phyloP scores from a whole-genome alignment of 2,113 vertebrate genomes.

The Strigops habroptila region DNA sequence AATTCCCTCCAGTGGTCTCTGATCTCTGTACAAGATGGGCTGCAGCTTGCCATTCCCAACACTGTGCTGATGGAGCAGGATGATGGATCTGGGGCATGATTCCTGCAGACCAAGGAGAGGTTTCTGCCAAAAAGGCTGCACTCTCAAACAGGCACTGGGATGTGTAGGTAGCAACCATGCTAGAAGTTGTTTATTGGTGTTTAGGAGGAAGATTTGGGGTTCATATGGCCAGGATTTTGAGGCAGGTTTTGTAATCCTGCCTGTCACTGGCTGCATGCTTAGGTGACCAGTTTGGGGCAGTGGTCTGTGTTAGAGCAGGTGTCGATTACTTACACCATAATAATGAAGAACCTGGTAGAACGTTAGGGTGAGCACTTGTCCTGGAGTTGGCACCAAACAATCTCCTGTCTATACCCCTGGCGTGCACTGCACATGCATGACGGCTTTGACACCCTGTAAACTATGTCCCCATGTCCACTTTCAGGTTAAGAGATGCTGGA shows the following conservation, averaged over 20 bases:
- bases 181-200: background rate
- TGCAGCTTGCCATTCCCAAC: background rate
- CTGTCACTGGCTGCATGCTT: background rate
- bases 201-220: background rate
- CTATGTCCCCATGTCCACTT: fast-evolving
- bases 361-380: background rate
- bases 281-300: background rate
- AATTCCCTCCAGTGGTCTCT: background rate
- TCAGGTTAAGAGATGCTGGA: background rate
- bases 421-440: background rate
- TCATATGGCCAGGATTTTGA: background rate
- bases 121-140: background rate
- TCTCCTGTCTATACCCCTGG: background rate
- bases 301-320: background rate
- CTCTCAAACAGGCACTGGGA: background rate
- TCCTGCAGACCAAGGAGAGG: background rate
- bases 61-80: background rate
- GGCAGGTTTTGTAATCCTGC: background rate
- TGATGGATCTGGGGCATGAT: background rate
- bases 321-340: background rate
- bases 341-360: background rate
- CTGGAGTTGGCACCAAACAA: background rate
- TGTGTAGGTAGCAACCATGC: background rate
- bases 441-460: background rate
- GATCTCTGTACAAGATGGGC: background rate